Conservation (phyloP, 2,888 invertebrate species). For the Ditula angustiorana region DNA sequence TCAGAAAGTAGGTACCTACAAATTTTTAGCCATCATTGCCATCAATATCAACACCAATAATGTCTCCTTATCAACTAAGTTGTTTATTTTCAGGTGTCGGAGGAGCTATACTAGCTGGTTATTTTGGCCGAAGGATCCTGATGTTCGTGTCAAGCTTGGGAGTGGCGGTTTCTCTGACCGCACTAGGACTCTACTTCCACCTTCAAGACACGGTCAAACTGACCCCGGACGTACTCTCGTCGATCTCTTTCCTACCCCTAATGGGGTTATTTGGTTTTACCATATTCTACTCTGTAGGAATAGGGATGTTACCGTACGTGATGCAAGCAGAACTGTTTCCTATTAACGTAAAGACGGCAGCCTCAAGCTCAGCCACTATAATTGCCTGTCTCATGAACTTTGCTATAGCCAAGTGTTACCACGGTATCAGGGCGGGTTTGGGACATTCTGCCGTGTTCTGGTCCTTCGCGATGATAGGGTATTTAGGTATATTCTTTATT, state of each 20-base stretch:
- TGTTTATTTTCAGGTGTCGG: slow-evolving; percentile 69
- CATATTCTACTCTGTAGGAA: slow-evolving; percentile 85
- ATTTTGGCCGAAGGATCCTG: slow-evolving; percentile 82
- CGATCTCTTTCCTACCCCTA: slow-evolving; percentile 81
- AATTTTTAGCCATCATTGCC: background rate
- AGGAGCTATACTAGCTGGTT: slow-evolving; percentile 82
- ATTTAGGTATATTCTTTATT: slow-evolving; percentile 84
- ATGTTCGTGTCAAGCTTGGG: slow-evolving; percentile 83
- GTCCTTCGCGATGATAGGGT: slow-evolving; percentile 83
- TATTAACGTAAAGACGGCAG: slow-evolving; percentile 86
- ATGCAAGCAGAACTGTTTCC: slow-evolving; percentile 88
- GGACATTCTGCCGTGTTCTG: slow-evolving; percentile 86
- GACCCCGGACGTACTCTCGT: slow-evolving; percentile 61
- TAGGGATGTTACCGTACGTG: slow-evolving; percentile 87
- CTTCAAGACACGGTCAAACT: slow-evolving; percentile 73
- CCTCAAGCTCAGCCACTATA: slow-evolving; percentile 85
- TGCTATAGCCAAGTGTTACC: slow-evolving; percentile 85
- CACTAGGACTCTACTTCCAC: slow-evolving; percentile 83
- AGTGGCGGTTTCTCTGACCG: slow-evolving; percentile 79
- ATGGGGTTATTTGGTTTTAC: slow-evolving; percentile 85
- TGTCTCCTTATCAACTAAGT: background rate
- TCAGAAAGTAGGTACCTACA: too few relatives aligned
- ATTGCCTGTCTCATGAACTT: slow-evolving; percentile 85
- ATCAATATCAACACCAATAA: background rate
- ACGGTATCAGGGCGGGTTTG: slow-evolving; percentile 80